These are phyloP conservation scores for Akabosia matsudoensis DNA, from an alignment of 1,140 invertebrate genomes.

Conservation along the genomic window DNA sequence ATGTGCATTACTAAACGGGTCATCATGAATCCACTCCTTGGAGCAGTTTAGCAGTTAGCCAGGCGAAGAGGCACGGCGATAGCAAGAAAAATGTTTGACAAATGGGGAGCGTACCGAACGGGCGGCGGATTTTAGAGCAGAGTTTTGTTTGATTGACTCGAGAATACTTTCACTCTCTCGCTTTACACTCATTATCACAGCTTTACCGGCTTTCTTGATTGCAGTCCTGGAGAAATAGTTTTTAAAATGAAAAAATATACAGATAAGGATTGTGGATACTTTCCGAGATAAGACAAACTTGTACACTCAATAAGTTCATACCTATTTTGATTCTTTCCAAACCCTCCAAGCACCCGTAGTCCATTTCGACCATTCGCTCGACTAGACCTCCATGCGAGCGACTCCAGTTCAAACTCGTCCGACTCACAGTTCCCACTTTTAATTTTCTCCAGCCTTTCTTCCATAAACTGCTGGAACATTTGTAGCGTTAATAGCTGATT, in stretches of 20 bases:
- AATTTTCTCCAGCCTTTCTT: slow-evolving; percentile 82
- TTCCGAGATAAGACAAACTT: no score
- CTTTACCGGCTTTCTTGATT: slow-evolving; percentile 45
- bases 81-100: no score
- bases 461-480: slow-evolving; percentile 95
- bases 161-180: slow-evolving; percentile 44
- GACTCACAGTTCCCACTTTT: slow-evolving; percentile 83
- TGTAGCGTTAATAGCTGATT: slow-evolving; percentile 83
- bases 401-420: slow-evolving; percentile 91
- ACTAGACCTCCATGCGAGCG: slow-evolving; percentile 68
- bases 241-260: not conserved
- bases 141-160: slow-evolving; percentile 67
- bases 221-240: slow-evolving; percentile 30
- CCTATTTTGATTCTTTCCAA: slow-evolving; percentile 66
- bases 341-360: slow-evolving; percentile 60
- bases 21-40: no score
- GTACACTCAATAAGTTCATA: slow-evolving; percentile 51
- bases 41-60: no score
- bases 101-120: slow-evolving; percentile 63
- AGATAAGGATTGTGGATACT: slow-evolving; percentile 17
- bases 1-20: no score
- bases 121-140: slow-evolving; percentile 73
- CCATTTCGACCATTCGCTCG: slow-evolving; percentile 76
- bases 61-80: no score
- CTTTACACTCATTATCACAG: slow-evolving; percentile 46